Conservation (phyloP, 2,797 vertebrate species). For the Leuciscus waleckii region DNA sequence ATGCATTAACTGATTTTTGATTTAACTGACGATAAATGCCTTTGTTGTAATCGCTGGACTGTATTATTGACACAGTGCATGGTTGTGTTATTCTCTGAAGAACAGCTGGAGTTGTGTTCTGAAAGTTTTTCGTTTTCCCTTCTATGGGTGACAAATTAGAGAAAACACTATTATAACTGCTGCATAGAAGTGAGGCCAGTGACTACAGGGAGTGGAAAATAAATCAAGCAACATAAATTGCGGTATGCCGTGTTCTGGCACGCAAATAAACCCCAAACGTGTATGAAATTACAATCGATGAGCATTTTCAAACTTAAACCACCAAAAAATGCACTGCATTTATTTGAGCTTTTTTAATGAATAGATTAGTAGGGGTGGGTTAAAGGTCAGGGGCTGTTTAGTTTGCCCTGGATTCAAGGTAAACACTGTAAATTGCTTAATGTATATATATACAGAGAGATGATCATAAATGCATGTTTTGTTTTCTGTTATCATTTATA, state of each 20-base stretch:
- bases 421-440: background rate
- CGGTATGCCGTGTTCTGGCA: background rate
- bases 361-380: background rate
- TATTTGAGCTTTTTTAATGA: no score
- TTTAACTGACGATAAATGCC: background rate
- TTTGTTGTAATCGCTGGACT: constrained; percentile 4
- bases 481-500: background rate
- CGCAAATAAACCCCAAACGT: background rate
- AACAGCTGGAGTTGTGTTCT: background rate
- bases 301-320: background rate
- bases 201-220: background rate
- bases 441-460: background rate
- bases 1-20: constrained; percentile 12
- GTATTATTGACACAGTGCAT: background rate
- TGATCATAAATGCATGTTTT: background rate
- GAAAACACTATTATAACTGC: background rate
- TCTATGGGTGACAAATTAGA: background rate
- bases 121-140: background rate
- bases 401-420: background rate
- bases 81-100: background rate
- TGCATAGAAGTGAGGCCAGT: background rate
- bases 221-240: background rate
- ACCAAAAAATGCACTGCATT: background rate
- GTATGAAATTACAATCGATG: background rate
- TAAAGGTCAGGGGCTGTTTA: background rate